These are phyloP conservation scores for Gerris lacustris DNA, from an alignment of 2,888 invertebrate genomes.

Conservation along the genomic window DNA sequence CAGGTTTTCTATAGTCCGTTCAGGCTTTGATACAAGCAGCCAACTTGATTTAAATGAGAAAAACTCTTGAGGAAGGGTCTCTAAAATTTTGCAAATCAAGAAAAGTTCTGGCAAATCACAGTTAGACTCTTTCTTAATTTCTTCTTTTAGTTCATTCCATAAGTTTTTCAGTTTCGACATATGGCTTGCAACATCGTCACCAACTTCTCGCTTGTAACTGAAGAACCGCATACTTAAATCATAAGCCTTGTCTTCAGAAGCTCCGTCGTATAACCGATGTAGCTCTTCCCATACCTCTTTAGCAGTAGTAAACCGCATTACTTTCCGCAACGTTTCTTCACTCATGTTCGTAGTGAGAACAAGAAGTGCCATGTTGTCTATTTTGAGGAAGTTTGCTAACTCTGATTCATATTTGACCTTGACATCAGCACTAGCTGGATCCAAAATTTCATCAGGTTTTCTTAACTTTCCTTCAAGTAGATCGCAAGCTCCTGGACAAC, in stretches of 20 bases:
- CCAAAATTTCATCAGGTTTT: neutral
- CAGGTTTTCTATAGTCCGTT: slow-evolving; percentile 13
- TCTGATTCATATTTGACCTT: slow-evolving; percentile 6
- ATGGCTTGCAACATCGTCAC: slow-evolving; percentile 23
- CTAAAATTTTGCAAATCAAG: slow-evolving; percentile 7
- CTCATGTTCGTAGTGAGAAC: slow-evolving; percentile 26
- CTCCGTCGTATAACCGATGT: slow-evolving; percentile 24
- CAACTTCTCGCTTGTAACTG: slow-evolving; percentile 15
- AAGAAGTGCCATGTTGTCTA: slow-evolving; percentile 15
- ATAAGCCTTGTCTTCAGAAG: slow-evolving; percentile 25
- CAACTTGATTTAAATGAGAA: slow-evolving; percentile 13
- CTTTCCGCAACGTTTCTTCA: slow-evolving; percentile 25
- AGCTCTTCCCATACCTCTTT: slow-evolving; percentile 26
- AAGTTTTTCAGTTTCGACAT: slow-evolving; percentile 14
- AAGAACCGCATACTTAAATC: slow-evolving; percentile 27
- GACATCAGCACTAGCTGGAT: neutral
- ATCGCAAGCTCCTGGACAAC: neutral
- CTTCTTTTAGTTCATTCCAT: slow-evolving; percentile 6
- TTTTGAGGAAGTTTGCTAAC: neutral
- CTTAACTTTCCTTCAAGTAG: neutral
- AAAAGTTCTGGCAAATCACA: neutral
- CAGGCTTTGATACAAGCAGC: slow-evolving; percentile 7
- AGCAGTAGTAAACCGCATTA: slow-evolving; percentile 25
- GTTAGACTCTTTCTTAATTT: slow-evolving; percentile 6
- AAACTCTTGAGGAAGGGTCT: slow-evolving; percentile 8